phyloP scores from a whole-genome alignment of 2,113 vertebrate species.

The Serilophus lunatus region DNA sequence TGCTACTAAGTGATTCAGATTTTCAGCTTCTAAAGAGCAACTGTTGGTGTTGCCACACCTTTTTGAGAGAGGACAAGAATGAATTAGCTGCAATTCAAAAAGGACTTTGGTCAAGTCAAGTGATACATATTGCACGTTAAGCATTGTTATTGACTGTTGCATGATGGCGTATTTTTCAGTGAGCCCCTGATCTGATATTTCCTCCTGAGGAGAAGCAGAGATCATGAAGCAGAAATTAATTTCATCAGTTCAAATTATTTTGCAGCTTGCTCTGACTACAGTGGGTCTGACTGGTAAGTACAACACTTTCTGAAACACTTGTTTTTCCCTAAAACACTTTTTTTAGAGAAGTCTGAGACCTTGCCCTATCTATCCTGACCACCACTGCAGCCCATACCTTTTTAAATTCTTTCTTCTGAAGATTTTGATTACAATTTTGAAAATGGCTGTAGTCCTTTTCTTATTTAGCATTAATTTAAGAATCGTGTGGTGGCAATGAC shows the following conservation, averaged over 20 bases:
- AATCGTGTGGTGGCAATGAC: not conserved
- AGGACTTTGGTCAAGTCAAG: not conserved
- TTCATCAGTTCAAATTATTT: slow-evolving; percentile 5
- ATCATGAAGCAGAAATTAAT: slow-evolving; percentile 58
- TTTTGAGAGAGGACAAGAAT: not conserved
- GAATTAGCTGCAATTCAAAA: not conserved
- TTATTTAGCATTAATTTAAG: not conserved
- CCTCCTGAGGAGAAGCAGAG: not conserved
- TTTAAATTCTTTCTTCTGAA: not conserved
- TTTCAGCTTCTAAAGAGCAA: not conserved
- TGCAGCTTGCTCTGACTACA: slow-evolving; percentile 55
- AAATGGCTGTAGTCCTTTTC: not conserved
- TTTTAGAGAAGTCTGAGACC: not conserved
- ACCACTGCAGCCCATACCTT: not conserved
- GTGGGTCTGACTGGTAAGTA: slow-evolving; percentile 65
- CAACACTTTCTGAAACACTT: not conserved
- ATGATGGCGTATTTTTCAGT: slow-evolving; percentile 64
- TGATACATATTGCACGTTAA: not conserved
- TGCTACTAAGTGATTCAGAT: not conserved
- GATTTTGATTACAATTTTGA: not conserved
- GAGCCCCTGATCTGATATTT: slow-evolving; percentile 36
- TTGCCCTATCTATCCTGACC: not conserved
- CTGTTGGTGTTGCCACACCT: not conserved
- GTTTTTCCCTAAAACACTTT: not conserved
- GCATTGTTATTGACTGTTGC: not conserved